phyloP scores from a whole-genome alignment of 2,888 invertebrate genomes.

The Chymomyza caudatula region DNA sequence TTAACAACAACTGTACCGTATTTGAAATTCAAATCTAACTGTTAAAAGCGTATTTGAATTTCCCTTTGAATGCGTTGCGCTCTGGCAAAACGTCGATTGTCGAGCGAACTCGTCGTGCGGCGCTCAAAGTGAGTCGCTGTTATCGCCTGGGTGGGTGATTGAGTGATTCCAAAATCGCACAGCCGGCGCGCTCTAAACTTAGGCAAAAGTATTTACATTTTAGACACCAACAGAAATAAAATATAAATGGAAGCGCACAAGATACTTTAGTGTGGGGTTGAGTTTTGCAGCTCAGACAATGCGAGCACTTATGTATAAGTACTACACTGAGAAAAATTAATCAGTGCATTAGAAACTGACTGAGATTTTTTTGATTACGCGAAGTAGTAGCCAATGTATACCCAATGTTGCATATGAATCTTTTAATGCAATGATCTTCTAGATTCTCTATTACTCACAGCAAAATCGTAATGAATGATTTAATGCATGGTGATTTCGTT shows the following conservation, averaged over 20 bases:
- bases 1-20: slow-evolving; percentile 47
- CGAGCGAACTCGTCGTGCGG: background rate
- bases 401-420: too few relatives aligned
- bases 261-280: background rate
- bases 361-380: too few relatives aligned
- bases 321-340: background rate
- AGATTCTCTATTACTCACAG: too few relatives aligned
- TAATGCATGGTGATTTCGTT: too few relatives aligned
- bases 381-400: too few relatives aligned
- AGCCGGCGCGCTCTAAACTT: slow-evolving; percentile 58
- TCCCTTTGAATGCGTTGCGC: slow-evolving; percentile 39
- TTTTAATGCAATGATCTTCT: too few relatives aligned
- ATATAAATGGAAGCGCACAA: background rate
- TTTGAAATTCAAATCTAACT: slow-evolving; percentile 65
- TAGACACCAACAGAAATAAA: slow-evolving; percentile 40
- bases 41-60: slow-evolving; percentile 64
- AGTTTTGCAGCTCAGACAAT: background rate
- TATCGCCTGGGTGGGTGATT: slow-evolving; percentile 29
- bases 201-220: slow-evolving; percentile 72
- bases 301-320: background rate
- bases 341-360: background rate
- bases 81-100: slow-evolving; percentile 1
- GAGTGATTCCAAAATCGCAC: slow-evolving; percentile 52
- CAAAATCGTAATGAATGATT: too few relatives aligned
- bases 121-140: background rate